Percentiles rank a stretch among this genome's conserved stretches.
Conservation (phyloP, 1,140 invertebrate species). For the Nilaparvata lugens region DNA sequence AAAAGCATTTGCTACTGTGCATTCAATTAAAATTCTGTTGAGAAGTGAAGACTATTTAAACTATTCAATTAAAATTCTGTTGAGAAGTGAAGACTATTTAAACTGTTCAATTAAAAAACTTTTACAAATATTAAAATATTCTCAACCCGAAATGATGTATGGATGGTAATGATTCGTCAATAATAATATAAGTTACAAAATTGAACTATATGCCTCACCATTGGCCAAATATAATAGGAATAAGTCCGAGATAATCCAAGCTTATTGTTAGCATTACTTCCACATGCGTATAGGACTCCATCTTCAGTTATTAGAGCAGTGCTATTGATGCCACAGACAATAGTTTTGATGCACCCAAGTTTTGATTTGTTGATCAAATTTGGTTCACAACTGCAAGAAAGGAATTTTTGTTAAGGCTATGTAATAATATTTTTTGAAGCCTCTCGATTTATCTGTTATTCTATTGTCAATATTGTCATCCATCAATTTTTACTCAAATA, state of each 20-base stretch:
- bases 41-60: too few species aligned
- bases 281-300: constrained; percentile 55
- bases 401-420: not conserved
- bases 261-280: constrained; percentile 58
- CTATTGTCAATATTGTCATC: not conserved
- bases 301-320: constrained; percentile 54
- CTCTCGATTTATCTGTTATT: not conserved
- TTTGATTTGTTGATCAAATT: constrained; percentile 38
- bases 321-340: constrained; percentile 53
- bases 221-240: not conserved
- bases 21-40: too few species aligned
- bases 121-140: too few species aligned
- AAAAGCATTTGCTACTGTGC: too few species aligned
- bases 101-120: too few species aligned
- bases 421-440: not conserved
- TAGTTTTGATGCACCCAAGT: constrained; percentile 41
- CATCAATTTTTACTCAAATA: not conserved
- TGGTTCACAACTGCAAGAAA: constrained; percentile 39
- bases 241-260: constrained; percentile 42
- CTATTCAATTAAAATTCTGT: too few species aligned
- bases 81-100: too few species aligned
- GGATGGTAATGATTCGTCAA: too few species aligned
- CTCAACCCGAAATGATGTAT: too few species aligned
- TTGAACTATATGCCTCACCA: not conserved
- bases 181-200: too few species aligned